Conservation (phyloP, 2,888 invertebrate species). For the Odontothrips loti region DNA sequence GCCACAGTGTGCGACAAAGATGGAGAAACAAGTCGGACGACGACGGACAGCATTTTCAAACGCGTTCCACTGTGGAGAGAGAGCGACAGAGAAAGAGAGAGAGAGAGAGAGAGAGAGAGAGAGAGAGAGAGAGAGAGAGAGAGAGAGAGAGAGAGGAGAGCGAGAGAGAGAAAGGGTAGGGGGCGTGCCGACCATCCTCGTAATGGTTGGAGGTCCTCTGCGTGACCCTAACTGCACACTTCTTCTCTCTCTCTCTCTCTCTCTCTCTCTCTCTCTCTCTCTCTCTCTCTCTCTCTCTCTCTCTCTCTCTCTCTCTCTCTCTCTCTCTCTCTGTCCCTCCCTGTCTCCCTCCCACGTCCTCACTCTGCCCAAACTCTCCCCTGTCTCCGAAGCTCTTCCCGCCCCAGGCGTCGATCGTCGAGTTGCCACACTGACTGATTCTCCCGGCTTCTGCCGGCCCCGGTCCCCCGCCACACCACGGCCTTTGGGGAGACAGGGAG, state of each 20-base stretch:
- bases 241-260: neutral
- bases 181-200: neutral
- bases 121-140: neutral
- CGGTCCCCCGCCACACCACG: too few relatives aligned
- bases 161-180: neutral
- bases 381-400: too few relatives aligned
- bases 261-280: constrained; percentile 5
- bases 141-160: neutral
- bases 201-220: neutral
- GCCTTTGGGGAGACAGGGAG: too few relatives aligned
- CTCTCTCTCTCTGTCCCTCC: neutral
- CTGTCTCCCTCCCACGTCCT: neutral
- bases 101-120: neutral
- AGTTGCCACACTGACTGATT: too few relatives aligned
- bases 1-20: too few relatives aligned
- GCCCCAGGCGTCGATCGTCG: too few relatives aligned
- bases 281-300: neutral
- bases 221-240: neutral
- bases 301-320: neutral
- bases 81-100: neutral
- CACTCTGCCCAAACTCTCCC: too few relatives aligned
- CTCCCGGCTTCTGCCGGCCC: too few relatives aligned
- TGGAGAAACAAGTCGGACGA: too few relatives aligned
- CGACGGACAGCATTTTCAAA: too few relatives aligned
- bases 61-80: too few relatives aligned